Conservation (phyloP, 2,888 invertebrate genomes). For the Nomada flava region DNA sequence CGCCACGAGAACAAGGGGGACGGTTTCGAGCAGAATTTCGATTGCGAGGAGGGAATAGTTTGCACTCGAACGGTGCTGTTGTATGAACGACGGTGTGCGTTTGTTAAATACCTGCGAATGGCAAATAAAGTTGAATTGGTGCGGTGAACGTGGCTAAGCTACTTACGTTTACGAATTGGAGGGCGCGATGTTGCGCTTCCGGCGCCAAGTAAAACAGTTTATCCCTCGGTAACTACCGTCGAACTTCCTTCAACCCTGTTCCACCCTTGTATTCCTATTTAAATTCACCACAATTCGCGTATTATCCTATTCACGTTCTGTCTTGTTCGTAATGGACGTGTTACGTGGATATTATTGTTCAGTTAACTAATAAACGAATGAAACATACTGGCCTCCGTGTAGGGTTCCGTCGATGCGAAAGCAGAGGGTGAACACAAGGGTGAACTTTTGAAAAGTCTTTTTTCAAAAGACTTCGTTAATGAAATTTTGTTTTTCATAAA, state of each 20-base stretch:
- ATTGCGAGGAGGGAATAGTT: slow-evolving; percentile 60
- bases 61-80: slow-evolving; percentile 55
- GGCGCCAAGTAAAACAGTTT: slow-evolving; percentile 63
- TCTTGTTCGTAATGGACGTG: slow-evolving; percentile 33
- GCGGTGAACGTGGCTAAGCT: slow-evolving; percentile 64
- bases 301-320: slow-evolving; percentile 30
- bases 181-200: slow-evolving; percentile 32
- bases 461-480: not conserved
- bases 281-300: slow-evolving; percentile 13
- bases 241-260: slow-evolving; percentile 25
- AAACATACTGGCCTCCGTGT: too few relatives aligned
- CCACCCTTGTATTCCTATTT: slow-evolving; percentile 28
- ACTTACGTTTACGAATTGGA: slow-evolving; percentile 63
- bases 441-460: too few relatives aligned
- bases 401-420: too few relatives aligned
- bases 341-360: slow-evolving; percentile 4
- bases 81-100: slow-evolving; percentile 32
- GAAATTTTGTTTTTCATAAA: not conserved
- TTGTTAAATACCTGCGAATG: slow-evolving; percentile 60
- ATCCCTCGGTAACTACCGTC: slow-evolving; percentile 45
- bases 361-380: too few relatives aligned
- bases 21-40: slow-evolving; percentile 61
- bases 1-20: not conserved
- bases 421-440: too few relatives aligned
- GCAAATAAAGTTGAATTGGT: slow-evolving; percentile 61